Evolutionary conservation across 2,888 invertebrate genomes (phyloP).

Genomic region (Cyclophora punctaria): DNA sequence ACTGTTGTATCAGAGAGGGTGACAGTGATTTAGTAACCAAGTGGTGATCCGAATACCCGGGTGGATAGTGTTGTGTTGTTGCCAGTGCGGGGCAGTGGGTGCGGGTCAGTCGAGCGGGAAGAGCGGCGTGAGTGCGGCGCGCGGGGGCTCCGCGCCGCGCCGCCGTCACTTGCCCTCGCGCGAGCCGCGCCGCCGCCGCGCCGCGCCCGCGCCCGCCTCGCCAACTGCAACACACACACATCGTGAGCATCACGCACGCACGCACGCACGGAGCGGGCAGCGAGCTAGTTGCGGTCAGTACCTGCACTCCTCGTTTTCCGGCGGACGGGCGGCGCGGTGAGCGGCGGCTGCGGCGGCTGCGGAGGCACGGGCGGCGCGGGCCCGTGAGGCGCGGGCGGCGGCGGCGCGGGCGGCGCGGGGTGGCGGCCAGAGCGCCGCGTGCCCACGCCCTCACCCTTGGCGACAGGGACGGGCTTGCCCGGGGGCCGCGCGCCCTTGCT

Average conservation of each 20-base stretch:
- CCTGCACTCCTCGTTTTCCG: slow-evolving; percentile 84
- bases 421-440: slow-evolving; percentile 59
- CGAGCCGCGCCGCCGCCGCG: slow-evolving; percentile 78
- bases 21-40: too few species aligned
- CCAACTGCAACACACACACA: slow-evolving; percentile 40
- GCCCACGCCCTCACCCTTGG: slow-evolving; percentile 60
- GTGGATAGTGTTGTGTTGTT: neutral
- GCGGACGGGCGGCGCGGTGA: slow-evolving; percentile 44
- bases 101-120: slow-evolving; percentile 24
- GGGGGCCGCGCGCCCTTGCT: slow-evolving; percentile 30
- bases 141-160: slow-evolving; percentile 68
- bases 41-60: too few species aligned
- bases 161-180: slow-evolving; percentile 85
- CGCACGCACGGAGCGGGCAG: too few species aligned
- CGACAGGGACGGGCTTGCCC: slow-evolving; percentile 20
- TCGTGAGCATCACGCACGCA: neutral
- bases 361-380: slow-evolving; percentile 29
- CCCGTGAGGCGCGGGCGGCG: slow-evolving; percentile 28
- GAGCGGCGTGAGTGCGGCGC: slow-evolving; percentile 25
- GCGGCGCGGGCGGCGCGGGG: slow-evolving; percentile 59
- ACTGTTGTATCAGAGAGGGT: too few species aligned
- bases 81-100: slow-evolving; percentile 3
- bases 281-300: slow-evolving; percentile 39
- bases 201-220: slow-evolving; percentile 38
- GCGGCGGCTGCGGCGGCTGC: slow-evolving; percentile 26